Evolutionary conservation across 2,113 vertebrate genomes (phyloP).

Genomic region (Paracanthobrama guichenoti): DNA sequence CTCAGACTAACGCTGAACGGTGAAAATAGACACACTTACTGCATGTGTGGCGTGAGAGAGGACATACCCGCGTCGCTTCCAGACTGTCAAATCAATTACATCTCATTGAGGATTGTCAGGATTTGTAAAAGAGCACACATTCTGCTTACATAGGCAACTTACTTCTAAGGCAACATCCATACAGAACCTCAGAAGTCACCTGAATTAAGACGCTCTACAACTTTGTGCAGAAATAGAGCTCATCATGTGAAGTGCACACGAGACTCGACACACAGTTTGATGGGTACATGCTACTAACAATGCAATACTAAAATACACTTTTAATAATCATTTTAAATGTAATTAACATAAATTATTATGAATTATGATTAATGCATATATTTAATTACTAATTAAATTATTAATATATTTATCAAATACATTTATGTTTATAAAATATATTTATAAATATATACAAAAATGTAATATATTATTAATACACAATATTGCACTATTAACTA

Average conservation of each 20-base stretch:
- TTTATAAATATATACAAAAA: too few relatives aligned
- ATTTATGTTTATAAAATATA: too few relatives aligned
- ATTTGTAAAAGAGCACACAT: neutral
- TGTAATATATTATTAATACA: too few relatives aligned
- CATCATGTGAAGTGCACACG: neutral
- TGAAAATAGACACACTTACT: neutral
- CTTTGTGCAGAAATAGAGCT: too few relatives aligned
- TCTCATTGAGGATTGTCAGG: neutral
- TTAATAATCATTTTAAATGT: too few relatives aligned
- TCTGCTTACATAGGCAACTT: neutral
- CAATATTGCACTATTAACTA: too few relatives aligned
- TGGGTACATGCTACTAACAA: neutral
- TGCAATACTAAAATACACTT: neutral
- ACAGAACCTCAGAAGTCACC: neutral
- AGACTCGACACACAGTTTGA: neutral
- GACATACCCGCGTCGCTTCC: neutral
- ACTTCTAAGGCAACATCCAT: neutral
- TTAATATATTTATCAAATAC: too few relatives aligned
- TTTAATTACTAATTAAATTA: too few relatives aligned
- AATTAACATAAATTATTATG: too few relatives aligned
- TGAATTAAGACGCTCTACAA: neutral
- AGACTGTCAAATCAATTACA: neutral
- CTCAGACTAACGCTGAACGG: neutral
- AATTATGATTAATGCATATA: too few relatives aligned
- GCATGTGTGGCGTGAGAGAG: neutral